Conservation (phyloP, 2,113 vertebrate genomes). For the Ellobius talpinus region DNA sequence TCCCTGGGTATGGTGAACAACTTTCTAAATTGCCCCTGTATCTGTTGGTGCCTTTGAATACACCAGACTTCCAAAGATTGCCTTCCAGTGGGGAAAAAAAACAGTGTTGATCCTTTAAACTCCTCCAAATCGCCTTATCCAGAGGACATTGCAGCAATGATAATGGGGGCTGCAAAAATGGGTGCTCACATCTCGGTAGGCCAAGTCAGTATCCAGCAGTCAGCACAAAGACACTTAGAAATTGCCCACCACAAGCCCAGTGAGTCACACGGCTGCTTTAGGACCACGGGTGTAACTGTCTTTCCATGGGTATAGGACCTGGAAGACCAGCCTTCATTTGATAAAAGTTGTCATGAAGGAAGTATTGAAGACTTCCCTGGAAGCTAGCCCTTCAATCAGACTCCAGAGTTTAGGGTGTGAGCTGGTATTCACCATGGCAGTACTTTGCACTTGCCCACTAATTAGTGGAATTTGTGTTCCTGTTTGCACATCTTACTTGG, state of each 20-base stretch:
- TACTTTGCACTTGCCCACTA: background rate
- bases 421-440: background rate
- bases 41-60: background rate
- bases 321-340: background rate
- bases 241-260: background rate
- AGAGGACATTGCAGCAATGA: background rate
- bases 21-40: background rate
- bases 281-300: background rate
- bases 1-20: background rate
- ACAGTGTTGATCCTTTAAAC: background rate
- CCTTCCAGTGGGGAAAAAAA: background rate
- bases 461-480: background rate
- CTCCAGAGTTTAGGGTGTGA: background rate
- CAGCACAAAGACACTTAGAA: background rate
- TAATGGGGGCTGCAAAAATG: too few species aligned
- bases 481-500: slow-evolving; percentile 1
- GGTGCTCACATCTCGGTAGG: background rate
- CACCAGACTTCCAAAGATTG: background rate
- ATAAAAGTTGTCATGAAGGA: background rate
- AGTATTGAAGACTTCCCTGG: background rate
- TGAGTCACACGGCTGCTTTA: background rate
- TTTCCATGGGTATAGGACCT: background rate
- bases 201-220: background rate
- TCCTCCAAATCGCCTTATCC: background rate
- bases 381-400: background rate